Base-by-base conservation (phyloP, 2,888 invertebrate genomes). In the Cantharis lateralis region DNA sequence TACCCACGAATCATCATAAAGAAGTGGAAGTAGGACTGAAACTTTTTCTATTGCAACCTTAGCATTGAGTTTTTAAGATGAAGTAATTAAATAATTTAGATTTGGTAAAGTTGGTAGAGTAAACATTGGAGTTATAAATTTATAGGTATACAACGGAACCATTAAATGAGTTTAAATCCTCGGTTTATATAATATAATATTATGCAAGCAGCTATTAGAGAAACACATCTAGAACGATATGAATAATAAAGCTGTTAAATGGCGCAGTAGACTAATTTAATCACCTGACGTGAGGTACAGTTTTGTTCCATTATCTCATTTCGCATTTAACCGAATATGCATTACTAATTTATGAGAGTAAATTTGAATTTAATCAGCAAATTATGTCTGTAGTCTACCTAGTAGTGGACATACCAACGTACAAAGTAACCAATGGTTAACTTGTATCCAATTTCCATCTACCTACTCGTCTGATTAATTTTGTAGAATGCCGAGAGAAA, bases 231-330 rank as follows among this genome's bases (percentile, higher is more conserved):
- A 64, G 69, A 66, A 73, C 76, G 71, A 74, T 76, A 77, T 79
- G 77, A 79, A 79, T 79, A 79, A 79, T 79, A 75, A 77, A 79
- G 75, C 77, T 71, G 75, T 79, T 77, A 79, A 79, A 79, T 77
- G 79, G 74, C 62, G 71, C 71, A 75, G 75, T 77, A 75, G 77
- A 77, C 77, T 77, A 79, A 79, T 77, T 79, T 79, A 77, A 79
- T 79, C 72, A 79, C 79, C 77, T 77, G 75, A 77, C 75, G 75
- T 77, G 79, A 79, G 75, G 72, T 79, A 79, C 79, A 74, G 66
- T 70, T 75, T 75, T 71, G 71, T 75, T 77, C 79, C 79, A 79
- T 79, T 79, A 79, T 75, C 75, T 75, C 77, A 32, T 77, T 77
- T 79, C 64, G 75, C 75, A 77, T 77, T 79, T 77, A 76, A 74